Percentiles rank a stretch among this genome's conserved stretches.
Conservation (phyloP, 2,797 vertebrate genomes). For the Sternarchorhynchus goeldii region DNA sequence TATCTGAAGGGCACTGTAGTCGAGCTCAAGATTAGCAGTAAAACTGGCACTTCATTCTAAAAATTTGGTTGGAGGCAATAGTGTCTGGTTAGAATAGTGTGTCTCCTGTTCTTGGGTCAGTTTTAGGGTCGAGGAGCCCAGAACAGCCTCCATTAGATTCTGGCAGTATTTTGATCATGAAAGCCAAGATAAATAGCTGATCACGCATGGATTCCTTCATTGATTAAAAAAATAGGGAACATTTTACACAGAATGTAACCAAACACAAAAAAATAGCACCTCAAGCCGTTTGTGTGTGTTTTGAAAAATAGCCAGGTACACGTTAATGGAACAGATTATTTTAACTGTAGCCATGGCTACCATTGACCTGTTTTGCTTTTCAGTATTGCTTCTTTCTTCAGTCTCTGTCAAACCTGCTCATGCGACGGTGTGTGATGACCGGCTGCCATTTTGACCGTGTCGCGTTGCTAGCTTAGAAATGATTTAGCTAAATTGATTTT, state of each 20-base stretch:
- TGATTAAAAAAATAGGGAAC: background rate
- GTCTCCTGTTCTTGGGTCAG: background rate
- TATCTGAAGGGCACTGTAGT: no score
- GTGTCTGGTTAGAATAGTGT: no score
- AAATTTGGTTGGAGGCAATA: no score
- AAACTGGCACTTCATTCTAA: no score
- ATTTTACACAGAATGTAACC: background rate
- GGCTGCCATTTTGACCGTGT: no score
- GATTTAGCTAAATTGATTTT: no score
- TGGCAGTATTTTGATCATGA: constrained; percentile 1
- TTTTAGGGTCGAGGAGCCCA: background rate
- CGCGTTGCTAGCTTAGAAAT: no score
- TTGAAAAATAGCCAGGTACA: background rate
- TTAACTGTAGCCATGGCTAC: background rate
- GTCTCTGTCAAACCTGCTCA: background rate
- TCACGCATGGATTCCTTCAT: background rate
- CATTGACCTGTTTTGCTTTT: background rate
- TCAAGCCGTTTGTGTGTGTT: background rate
- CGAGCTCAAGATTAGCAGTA: no score
- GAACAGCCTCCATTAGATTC: no score
- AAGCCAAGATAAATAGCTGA: background rate
- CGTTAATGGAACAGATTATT: background rate
- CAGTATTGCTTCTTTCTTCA: background rate
- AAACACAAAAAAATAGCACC: background rate
- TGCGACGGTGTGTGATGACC: no score